Evolutionary conservation across 1,140 invertebrate species (phyloP).

Genomic region (Pristionchus pacificus): DNA sequence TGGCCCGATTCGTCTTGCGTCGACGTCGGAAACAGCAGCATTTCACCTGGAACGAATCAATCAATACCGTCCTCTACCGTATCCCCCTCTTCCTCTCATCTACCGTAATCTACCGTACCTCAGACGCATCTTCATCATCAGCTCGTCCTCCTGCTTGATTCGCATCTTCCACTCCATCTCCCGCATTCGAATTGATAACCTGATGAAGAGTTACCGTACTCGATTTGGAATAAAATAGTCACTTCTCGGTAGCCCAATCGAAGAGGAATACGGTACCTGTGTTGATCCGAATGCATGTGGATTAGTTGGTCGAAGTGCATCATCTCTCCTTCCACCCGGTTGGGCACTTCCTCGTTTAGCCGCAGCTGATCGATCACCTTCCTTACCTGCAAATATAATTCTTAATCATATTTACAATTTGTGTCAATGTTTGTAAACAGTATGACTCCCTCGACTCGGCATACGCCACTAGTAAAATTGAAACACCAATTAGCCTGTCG

Average conservation of each 20-base stretch:
- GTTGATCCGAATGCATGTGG: constrained; percentile 43
- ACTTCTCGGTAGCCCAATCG: background rate
- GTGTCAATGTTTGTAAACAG: too few species aligned
- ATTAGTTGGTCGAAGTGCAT: constrained; percentile 11
- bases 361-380: constrained; percentile 39
- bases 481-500: too few species aligned
- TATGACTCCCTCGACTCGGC: too few species aligned
- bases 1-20: background rate
- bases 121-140: constrained; percentile 43
- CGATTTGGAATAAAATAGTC: constrained; percentile 5
- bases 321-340: constrained; percentile 34
- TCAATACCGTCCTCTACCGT: background rate
- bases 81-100: constrained; percentile 46
- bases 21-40: constrained; percentile 55
- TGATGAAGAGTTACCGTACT: constrained; percentile 9
- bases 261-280: constrained; percentile 36
- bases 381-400: constrained; percentile 36
- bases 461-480: too few species aligned
- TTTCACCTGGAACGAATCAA: constrained; percentile 35
- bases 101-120: too few species aligned
- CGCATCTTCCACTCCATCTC: constrained; percentile 45
- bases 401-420: constrained; percentile 12
- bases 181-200: constrained; percentile 55
- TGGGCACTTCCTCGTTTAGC: constrained; percentile 35
- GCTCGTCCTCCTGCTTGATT: constrained; percentile 21